Percentiles rank a stretch among this genome's conserved stretches.
Evolutionary conservation across 1,140 invertebrate genomes (phyloP).

Genomic region (Homalodisca vitripennis): DNA sequence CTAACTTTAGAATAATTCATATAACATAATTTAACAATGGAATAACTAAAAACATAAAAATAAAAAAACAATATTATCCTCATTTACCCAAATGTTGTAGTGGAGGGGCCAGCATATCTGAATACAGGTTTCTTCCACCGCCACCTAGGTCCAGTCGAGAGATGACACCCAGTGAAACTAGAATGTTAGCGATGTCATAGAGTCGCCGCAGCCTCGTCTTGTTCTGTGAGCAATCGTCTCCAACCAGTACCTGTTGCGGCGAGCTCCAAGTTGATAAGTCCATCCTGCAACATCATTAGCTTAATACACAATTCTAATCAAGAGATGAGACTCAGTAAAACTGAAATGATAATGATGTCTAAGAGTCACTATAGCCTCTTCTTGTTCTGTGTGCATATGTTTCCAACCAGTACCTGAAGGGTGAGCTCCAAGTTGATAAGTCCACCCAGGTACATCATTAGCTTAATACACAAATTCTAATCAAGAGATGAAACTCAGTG

Average conservation of each 20-base stretch:
- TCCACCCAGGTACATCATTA: slow-evolving; percentile 62
- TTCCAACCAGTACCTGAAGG: slow-evolving; percentile 61
- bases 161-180: slow-evolving; percentile 66
- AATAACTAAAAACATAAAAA: no score
- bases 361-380: slow-evolving; percentile 69
- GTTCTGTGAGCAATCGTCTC: slow-evolving; percentile 51
- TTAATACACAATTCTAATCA: slow-evolving; percentile 56
- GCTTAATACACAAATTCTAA: slow-evolving; percentile 51
- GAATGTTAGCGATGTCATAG: slow-evolving; percentile 74
- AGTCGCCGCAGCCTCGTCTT: slow-evolving; percentile 67
- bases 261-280: slow-evolving; percentile 65
- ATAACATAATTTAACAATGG: no score
- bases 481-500: slow-evolving; percentile 65
- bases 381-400: slow-evolving; percentile 51
- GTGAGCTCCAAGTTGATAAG: slow-evolving; percentile 67
- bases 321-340: slow-evolving; percentile 64
- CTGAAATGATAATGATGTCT: slow-evolving; percentile 72
- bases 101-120: slow-evolving; percentile 63
- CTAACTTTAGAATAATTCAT: no score
- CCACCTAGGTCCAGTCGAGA: slow-evolving; percentile 55
- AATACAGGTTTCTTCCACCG: slow-evolving; percentile 63
- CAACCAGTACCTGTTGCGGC: slow-evolving; percentile 63
- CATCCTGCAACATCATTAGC: slow-evolving; percentile 63
- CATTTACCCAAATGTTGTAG: slow-evolving; percentile 35
- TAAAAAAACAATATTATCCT: no score